These are phyloP conservation scores for Eulemur coronatus DNA, from an alignment of 2,797 vertebrate genomes.

Conservation along the genomic window DNA sequence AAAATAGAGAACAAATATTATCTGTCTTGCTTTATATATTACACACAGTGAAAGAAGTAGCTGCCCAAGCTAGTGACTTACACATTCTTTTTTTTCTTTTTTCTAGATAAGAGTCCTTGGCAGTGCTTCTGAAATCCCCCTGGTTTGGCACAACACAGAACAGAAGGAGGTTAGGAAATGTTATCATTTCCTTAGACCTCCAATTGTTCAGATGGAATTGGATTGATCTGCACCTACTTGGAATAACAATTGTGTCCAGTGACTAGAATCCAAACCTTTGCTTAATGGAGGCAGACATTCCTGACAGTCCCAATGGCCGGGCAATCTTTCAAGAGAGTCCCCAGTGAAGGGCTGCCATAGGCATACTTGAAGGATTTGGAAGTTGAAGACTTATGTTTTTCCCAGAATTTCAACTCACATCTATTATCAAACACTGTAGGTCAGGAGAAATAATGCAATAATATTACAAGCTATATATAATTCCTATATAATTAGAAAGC, in stretches of 20 bases:
- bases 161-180: neutral
- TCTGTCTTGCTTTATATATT: neutral
- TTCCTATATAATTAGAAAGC: neutral
- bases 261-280: neutral
- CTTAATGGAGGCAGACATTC: neutral
- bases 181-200: conserved; percentile 34
- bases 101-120: neutral
- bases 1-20: neutral
- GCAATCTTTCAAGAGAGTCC: neutral
- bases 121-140: neutral
- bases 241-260: neutral
- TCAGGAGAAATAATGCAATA: neutral
- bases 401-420: neutral
- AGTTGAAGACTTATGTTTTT: neutral
- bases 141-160: neutral
- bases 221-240: neutral
- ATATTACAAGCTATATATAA: neutral
- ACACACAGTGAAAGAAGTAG: neutral
- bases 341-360: neutral
- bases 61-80: neutral
- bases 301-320: neutral
- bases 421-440: neutral
- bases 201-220: neutral
- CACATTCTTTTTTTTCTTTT: neutral
- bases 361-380: neutral